These are phyloP conservation scores for Ochropleura plecta DNA, from an alignment of 2,888 invertebrate genomes.

Conservation along the genomic window DNA sequence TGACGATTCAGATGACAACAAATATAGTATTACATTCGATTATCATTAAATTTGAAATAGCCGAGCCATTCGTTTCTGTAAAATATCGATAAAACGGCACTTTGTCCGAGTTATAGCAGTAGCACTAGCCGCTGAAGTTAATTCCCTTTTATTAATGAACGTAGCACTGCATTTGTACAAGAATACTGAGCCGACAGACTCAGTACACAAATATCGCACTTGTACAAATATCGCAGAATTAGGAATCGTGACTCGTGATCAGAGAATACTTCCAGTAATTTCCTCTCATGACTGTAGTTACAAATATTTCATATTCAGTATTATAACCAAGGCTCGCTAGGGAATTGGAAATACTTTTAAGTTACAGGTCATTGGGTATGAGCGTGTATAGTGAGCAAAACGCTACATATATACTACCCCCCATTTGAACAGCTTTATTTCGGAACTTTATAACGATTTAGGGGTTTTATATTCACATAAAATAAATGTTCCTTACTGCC, in stretches of 20 bases:
- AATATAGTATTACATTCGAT: background rate
- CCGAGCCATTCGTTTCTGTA: background rate
- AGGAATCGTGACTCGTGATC: background rate
- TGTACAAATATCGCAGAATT: background rate
- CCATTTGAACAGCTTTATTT: background rate
- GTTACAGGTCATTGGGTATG: background rate
- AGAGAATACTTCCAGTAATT: background rate
- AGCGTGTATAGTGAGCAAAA: background rate
- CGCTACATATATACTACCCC: too few species aligned
- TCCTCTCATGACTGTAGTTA: background rate
- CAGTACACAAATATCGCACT: background rate
- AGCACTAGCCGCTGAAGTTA: background rate
- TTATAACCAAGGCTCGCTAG: background rate
- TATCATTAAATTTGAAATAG: background rate
- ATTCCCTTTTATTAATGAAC: background rate
- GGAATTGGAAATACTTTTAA: background rate
- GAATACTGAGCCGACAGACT: background rate
- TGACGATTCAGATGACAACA: too few species aligned
- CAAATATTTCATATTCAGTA: background rate
- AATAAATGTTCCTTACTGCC: too few species aligned
- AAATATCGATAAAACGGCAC: background rate
- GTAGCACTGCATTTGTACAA: too few species aligned
- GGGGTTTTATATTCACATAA: background rate
- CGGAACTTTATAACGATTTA: background rate
- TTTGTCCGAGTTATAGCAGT: background rate